These are phyloP conservation scores for Centropyge bicolor DNA, from an alignment of 2,797 vertebrate species.

Conservation along the genomic window DNA sequence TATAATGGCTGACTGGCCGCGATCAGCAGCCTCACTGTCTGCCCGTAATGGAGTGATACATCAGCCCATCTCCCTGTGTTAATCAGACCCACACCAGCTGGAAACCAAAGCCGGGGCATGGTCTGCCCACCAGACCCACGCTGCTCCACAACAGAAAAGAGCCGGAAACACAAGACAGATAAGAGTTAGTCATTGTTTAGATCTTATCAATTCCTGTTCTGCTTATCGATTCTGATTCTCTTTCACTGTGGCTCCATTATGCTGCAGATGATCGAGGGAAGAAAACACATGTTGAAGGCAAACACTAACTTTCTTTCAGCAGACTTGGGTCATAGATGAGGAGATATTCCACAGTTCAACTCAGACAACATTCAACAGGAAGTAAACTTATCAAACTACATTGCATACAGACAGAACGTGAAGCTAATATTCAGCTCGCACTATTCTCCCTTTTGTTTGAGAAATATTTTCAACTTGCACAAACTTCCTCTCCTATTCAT, in stretches of 20 bases:
- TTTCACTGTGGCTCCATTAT: background rate
- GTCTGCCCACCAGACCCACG: background rate
- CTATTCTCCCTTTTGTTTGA: background rate
- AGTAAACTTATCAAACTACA: background rate
- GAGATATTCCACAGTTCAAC: background rate
- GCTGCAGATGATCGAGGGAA: background rate
- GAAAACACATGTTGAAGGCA: background rate
- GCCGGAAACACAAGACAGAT: background rate
- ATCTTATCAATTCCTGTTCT: slow-evolving; percentile 15
- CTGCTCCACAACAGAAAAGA: background rate
- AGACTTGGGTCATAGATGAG: background rate
- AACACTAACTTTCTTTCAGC: background rate
- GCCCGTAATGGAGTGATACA: slow-evolving; percentile 55
- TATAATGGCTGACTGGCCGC: slow-evolving; percentile 45
- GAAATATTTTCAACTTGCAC: background rate
- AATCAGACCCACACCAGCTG: slow-evolving; percentile 48
- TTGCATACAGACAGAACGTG: background rate
- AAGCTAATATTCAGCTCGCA: background rate
- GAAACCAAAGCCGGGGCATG: slow-evolving; percentile 26
- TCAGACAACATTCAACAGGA: background rate
- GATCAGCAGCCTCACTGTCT: slow-evolving; percentile 42
- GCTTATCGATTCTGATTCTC: background rate
- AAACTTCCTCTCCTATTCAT: background rate
- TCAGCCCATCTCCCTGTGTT: slow-evolving; percentile 18
- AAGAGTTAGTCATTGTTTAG: slow-evolving; percentile 7